Conservation (phyloP, 2,113 vertebrate genomes). For the Illadopsis cleaveri region DNA sequence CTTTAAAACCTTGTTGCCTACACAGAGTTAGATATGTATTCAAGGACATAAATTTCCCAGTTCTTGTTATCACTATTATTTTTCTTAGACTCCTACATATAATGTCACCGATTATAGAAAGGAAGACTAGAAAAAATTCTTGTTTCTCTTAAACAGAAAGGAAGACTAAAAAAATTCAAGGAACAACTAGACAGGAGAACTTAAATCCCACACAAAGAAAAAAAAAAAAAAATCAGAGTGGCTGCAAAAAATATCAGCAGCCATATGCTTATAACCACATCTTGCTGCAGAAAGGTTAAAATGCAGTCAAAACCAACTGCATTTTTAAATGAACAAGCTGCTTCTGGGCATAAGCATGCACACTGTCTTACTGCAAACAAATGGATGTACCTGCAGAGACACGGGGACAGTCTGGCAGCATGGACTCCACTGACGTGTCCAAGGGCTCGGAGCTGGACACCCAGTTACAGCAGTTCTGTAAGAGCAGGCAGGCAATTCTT, state of each 20-base stretch:
- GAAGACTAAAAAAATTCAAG: background rate
- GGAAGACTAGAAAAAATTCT: background rate
- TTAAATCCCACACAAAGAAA: background rate
- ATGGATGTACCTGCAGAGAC: constrained; percentile 91
- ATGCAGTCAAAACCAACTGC: background rate
- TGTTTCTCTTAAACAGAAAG: background rate
- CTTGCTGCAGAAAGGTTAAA: background rate
- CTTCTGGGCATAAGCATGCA: background rate
- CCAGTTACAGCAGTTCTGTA: constrained; percentile 95
- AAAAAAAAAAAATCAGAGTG: too few species aligned
- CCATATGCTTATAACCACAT: background rate
- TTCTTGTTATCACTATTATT: background rate
- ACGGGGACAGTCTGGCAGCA: constrained; percentile 93
- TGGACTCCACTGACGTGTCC: constrained; percentile 89
- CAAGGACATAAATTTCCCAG: background rate
- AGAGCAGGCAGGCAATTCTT: constrained; percentile 33
- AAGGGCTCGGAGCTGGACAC: constrained; percentile 93
- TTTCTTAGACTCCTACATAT: background rate
- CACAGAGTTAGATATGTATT: background rate
- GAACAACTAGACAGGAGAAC: background rate
- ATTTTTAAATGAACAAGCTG: background rate
- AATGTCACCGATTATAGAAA: background rate
- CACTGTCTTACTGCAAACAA: background rate
- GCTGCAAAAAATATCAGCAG: background rate
- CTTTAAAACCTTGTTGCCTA: background rate